Percentiles rank a stretch among this genome's conserved stretches.
These are phyloP conservation scores for Drosophila biarmipes DNA, from an alignment of 1,140 invertebrate genomes.

Conservation along the genomic window DNA sequence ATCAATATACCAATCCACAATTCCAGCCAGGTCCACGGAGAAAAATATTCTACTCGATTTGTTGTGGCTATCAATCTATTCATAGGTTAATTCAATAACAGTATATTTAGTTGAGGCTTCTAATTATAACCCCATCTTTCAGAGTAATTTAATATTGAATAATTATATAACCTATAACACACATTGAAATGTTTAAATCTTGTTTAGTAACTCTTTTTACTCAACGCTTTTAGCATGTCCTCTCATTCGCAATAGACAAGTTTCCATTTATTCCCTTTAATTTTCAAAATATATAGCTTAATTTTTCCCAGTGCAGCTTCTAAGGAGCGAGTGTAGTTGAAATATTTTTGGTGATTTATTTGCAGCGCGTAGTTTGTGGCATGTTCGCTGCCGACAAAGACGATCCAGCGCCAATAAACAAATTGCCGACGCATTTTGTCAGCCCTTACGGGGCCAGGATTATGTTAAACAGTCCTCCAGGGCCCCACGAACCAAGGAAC, in stretches of 20 bases:
- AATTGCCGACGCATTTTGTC: slow-evolving; percentile 82
- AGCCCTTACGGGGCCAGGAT: slow-evolving; percentile 68
- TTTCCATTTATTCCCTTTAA: too few species aligned
- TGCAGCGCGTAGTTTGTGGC: slow-evolving; percentile 80
- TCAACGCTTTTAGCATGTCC: too few species aligned
- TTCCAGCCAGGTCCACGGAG: slow-evolving; percentile 1
- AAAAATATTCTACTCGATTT: background rate
- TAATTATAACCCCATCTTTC: too few species aligned
- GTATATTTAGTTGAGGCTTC: too few species aligned
- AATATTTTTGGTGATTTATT: slow-evolving; percentile 83
- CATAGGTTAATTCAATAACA: too few species aligned
- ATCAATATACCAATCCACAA: slow-evolving; percentile 20
- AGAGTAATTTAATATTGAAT: too few species aligned
- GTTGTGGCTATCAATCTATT: too few species aligned
- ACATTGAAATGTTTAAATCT: too few species aligned
- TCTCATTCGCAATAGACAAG: too few species aligned
- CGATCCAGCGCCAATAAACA: slow-evolving; percentile 75
- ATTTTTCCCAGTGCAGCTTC: slow-evolving; percentile 25
- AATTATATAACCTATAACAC: too few species aligned
- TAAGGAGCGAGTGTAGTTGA: slow-evolving; percentile 71
- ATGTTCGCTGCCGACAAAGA: slow-evolving; percentile 76
- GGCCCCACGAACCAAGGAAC: slow-evolving; percentile 40
- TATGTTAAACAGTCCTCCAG: slow-evolving; percentile 71
- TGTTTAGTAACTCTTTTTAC: too few species aligned
- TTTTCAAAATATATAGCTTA: too few species aligned